phyloP scores from a whole-genome alignment of 2,888 invertebrate genomes.

The Drosophila sordidapex region DNA sequence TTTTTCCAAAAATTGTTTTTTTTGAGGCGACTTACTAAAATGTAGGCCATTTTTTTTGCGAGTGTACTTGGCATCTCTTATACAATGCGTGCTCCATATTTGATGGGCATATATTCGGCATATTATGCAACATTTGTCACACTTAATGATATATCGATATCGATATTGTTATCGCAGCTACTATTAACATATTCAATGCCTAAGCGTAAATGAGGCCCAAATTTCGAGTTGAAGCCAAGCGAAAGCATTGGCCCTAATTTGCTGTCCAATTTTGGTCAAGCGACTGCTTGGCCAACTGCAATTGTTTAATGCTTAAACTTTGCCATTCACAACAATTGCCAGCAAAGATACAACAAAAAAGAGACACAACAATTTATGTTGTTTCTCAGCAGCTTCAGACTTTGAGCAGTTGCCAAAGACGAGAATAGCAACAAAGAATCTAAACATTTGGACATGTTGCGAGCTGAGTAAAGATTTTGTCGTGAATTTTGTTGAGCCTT shows the following conservation, averaged over 20 bases:
- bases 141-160: conserved; percentile 68
- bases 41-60: neutral
- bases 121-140: conserved; percentile 50
- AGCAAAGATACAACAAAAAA: conserved; percentile 8
- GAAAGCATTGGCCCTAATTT: conserved; percentile 69
- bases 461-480: neutral
- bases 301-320: conserved; percentile 63
- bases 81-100: conserved; percentile 71
- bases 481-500: neutral
- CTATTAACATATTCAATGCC: conserved; percentile 75
- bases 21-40: neutral
- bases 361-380: neutral
- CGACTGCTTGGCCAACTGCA: conserved; percentile 30
- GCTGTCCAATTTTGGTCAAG: conserved; percentile 34
- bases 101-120: conserved; percentile 21
- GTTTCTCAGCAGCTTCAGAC: neutral
- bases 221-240: conserved; percentile 26
- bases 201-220: conserved; percentile 55
- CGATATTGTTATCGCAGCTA: conserved; percentile 4
- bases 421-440: neutral
- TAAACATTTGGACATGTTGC: neutral
- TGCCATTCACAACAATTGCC: conserved; percentile 62
- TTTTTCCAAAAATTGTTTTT: neutral
- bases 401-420: conserved; percentile 6
- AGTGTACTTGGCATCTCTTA: conserved; percentile 30